These are phyloP conservation scores for Margarornis squamiger DNA, from an alignment of 2,797 vertebrate genomes.

Conservation along the genomic window DNA sequence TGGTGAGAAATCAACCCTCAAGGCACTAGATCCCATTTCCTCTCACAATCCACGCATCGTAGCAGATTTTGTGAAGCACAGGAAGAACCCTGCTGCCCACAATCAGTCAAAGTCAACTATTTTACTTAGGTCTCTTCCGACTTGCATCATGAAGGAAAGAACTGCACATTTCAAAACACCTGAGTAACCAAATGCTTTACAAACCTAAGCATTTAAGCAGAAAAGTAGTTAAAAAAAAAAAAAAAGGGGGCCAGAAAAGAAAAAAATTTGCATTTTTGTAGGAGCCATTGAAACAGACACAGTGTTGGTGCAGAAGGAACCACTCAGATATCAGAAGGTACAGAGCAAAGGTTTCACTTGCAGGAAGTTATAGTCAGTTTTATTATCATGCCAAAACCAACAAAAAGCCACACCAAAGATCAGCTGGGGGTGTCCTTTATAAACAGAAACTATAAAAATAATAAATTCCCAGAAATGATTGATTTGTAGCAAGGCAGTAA, in stretches of 20 bases:
- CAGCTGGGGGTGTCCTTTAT: not conserved
- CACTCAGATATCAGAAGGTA: not conserved
- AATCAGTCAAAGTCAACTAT: not conserved
- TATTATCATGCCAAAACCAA: not conserved
- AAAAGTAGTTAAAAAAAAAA: not conserved
- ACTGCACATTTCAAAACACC: not conserved
- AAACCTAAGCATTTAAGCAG: not conserved
- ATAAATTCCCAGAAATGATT: not conserved
- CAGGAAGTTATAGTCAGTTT: not conserved
- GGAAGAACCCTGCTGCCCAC: not conserved
- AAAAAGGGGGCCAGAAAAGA: not conserved
- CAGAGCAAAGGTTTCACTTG: not conserved
- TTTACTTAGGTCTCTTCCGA: not conserved
- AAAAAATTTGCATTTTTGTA: not conserved
- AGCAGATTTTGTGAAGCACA: not conserved
- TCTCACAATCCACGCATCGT: not conserved
- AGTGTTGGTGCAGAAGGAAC: not conserved
- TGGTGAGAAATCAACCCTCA: not conserved
- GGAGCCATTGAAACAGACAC: not conserved
- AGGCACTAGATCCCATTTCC: not conserved
- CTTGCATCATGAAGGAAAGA: not conserved
- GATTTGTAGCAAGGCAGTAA: not conserved
- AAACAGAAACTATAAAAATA: not conserved
- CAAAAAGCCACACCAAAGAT: not conserved
- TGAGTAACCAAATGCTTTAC: not conserved